A percentile compares a stretch with the other conserved stretches of the same genome.
Evolutionary conservation across 2,888 invertebrate genomes (phyloP).

Genomic region (Microctonus aethiopoides): DNA sequence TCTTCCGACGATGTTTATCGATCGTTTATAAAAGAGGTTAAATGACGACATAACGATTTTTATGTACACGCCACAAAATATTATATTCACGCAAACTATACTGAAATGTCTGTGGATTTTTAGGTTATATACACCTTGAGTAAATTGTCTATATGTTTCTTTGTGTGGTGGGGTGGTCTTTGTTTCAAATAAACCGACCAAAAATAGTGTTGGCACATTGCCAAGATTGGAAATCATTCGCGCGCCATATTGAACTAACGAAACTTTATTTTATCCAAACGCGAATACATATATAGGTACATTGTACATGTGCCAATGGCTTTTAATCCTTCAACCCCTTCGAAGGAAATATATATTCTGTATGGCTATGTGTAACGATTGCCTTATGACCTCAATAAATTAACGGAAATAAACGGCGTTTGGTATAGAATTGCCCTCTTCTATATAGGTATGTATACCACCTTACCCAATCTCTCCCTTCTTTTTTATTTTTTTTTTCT

Average conservation of each 20-base stretch:
- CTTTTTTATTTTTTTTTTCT: neutral
- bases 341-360: constrained; percentile 30
- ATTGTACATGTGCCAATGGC: constrained; percentile 24
- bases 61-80: neutral
- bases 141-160: constrained; percentile 54
- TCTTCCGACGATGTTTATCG: too few species aligned
- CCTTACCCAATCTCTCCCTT: neutral
- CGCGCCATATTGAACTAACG: constrained; percentile 54
- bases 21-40: too few species aligned
- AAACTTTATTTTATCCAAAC: constrained; percentile 51
- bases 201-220: constrained; percentile 50
- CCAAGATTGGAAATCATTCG: constrained; percentile 57
- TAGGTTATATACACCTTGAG: constrained; percentile 14
- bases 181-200: constrained; percentile 58
- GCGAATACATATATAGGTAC: too few species aligned
- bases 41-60: neutral
- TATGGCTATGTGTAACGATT: constrained; percentile 25
- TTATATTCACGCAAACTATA: neutral
- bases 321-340: constrained; percentile 28
- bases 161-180: constrained; percentile 40
- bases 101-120: neutral
- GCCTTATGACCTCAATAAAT: constrained; percentile 39
- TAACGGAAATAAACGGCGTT: constrained; percentile 38
- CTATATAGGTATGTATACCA: neutral
- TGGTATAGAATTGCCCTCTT: constrained; percentile 32